Conservation (phyloP, 2,888 invertebrate genomes). For the Andrena minutula region DNA sequence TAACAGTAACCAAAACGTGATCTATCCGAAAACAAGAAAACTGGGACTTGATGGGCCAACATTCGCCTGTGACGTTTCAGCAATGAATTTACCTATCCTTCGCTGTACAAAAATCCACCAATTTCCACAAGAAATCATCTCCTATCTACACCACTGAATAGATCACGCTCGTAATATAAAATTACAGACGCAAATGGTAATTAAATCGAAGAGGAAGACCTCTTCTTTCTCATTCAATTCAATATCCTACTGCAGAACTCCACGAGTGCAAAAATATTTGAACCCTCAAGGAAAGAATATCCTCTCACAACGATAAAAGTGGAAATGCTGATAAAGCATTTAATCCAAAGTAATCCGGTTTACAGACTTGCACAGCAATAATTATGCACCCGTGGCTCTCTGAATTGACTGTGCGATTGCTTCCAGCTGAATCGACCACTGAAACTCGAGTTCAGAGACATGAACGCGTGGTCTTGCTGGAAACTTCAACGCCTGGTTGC, state of each 20-base stretch:
- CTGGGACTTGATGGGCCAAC: not conserved
- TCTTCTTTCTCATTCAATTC: slow-evolving; percentile 26
- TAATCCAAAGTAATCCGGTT: not conserved
- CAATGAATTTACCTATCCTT: not conserved
- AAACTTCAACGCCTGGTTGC: slow-evolving; percentile 10
- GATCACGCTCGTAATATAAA: not conserved
- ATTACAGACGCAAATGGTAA: not conserved
- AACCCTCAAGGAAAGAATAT: not conserved
- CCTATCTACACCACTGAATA: slow-evolving; percentile 8
- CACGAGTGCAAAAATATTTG: not conserved
- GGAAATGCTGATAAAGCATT: not conserved
- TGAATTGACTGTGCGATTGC: not conserved
- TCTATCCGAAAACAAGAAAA: not conserved
- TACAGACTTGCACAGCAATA: not conserved
- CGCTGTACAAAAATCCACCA: not conserved
- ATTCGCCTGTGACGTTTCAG: not conserved
- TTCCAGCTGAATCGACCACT: slow-evolving; percentile 13
- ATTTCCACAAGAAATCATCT: not conserved
- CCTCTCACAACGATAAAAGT: not conserved
- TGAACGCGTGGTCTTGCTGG: not conserved
- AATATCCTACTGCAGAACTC: not conserved
- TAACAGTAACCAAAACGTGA: not conserved
- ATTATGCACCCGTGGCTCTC: slow-evolving; percentile 3
- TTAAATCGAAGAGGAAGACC: slow-evolving; percentile 33
- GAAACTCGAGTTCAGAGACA: not conserved